Conservation (phyloP, 2,113 vertebrate species). For the Agapornis roseicollis region DNA sequence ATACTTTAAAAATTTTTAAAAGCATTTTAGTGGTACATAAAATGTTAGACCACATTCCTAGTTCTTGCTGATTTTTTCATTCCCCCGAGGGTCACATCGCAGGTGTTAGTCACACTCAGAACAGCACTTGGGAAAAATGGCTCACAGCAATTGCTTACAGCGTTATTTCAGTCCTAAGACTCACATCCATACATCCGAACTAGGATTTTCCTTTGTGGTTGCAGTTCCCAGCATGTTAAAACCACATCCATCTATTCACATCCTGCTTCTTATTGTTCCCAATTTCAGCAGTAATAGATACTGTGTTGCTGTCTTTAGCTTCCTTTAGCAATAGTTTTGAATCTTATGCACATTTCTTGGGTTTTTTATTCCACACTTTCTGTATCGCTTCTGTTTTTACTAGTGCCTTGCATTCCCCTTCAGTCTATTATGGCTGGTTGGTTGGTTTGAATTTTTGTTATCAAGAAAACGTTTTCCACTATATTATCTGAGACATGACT, state of each 20-base stretch:
- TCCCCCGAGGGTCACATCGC: neutral
- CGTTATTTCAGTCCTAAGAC: neutral
- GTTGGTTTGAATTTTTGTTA: neutral
- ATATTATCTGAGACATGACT: neutral
- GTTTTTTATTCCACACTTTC: neutral
- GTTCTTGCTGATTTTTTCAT: neutral
- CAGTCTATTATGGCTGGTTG: neutral
- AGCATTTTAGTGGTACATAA: too few relatives aligned
- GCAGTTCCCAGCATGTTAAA: neutral
- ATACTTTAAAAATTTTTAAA: too few relatives aligned
- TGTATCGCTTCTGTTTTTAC: neutral
- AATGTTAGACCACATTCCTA: neutral
- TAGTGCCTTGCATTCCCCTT: neutral
- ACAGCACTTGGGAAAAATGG: neutral
- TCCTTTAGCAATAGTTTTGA: neutral
- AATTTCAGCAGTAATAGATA: neutral
- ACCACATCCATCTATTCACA: neutral
- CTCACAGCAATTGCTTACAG: neutral
- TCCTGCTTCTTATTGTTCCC: neutral
- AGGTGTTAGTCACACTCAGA: neutral
- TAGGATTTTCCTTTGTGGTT: neutral
- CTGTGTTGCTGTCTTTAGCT: neutral
- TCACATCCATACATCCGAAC: rapidly evolving
- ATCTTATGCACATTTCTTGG: neutral
- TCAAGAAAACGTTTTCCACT: neutral